A percentile compares a stretch with the other conserved stretches of the same genome.
Conservation (phyloP, 2,797 vertebrate genomes). For the Neosilurus hyrtlii region DNA sequence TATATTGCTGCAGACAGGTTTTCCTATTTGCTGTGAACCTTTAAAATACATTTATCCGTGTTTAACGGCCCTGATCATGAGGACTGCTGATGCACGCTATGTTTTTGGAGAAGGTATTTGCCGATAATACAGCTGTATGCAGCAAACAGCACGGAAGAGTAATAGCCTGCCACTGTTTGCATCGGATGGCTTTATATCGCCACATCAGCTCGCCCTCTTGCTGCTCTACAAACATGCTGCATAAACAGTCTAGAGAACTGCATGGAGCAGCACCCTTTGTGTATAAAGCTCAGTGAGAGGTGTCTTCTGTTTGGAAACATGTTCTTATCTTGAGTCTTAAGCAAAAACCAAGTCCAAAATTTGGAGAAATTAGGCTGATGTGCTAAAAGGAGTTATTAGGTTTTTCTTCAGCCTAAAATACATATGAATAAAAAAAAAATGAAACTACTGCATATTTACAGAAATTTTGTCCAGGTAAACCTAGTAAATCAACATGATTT, state of each 20-base stretch:
- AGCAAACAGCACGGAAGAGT: slow-evolving; percentile 20
- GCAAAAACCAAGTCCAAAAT: no score
- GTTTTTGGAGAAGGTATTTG: background rate
- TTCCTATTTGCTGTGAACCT: slow-evolving; percentile 16
- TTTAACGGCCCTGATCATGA: slow-evolving; percentile 20
- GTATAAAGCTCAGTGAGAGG: background rate
- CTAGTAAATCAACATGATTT: no score
- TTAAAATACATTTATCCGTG: slow-evolving; percentile 28
- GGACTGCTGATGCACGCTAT: background rate
- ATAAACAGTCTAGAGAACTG: slow-evolving; percentile 28
- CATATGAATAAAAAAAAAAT: no score
- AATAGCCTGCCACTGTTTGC: slow-evolving; percentile 26
- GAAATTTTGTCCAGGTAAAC: no score
- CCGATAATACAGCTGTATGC: slow-evolving; percentile 15
- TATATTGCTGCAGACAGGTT: slow-evolving; percentile 6
- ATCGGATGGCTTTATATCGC: slow-evolving; percentile 31
- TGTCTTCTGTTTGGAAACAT: background rate
- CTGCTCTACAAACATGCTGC: slow-evolving; percentile 36
- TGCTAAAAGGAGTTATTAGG: no score
- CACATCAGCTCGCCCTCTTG: slow-evolving; percentile 39
- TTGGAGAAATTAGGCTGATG: no score
- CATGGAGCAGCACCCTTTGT: slow-evolving; percentile 9
- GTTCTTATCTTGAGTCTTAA: background rate
- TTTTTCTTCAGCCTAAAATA: no score
- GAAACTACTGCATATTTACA: no score